Evolutionary conservation across 2,888 invertebrate genomes (phyloP).

Genomic region (Philhelius pedissequus): DNA sequence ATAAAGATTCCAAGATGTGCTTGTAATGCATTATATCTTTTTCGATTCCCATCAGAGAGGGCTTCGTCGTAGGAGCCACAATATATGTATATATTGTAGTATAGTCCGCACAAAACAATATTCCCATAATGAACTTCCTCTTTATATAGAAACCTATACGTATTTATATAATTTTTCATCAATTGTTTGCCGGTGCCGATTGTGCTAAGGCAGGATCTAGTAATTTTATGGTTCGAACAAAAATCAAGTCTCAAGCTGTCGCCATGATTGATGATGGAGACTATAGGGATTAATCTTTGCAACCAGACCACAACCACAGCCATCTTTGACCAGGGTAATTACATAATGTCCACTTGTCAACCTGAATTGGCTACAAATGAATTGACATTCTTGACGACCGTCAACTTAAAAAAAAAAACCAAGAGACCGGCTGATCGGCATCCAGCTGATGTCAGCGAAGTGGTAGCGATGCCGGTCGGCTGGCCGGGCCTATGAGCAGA

Average conservation of each 20-base stretch:
- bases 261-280: constrained; percentile 56
- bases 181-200: background rate
- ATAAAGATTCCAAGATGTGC: constrained; percentile 1
- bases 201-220: constrained; percentile 23
- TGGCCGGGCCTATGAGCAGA: background rate
- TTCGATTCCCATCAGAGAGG: constrained; percentile 7
- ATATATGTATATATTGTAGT: background rate
- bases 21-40: constrained; percentile 33
- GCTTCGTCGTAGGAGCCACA: background rate
- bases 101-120: constrained; percentile 25
- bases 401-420: constrained; percentile 4
- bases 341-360: constrained; percentile 61
- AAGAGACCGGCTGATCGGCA: background rate
- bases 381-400: constrained; percentile 39
- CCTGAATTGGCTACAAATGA: constrained; percentile 53
- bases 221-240: constrained; percentile 43
- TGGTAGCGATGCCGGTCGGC: background rate
- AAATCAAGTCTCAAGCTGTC: constrained; percentile 37
- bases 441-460: background rate
- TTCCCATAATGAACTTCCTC: constrained; percentile 21
- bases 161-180: background rate
- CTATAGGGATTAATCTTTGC: constrained; percentile 48
- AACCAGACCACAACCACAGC: constrained; percentile 25
- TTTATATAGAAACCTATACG: background rate
- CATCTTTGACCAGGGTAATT: constrained; percentile 47